These are phyloP conservation scores for Ceryle rudis DNA, from an alignment of 2,797 vertebrate genomes.

Conservation along the genomic window DNA sequence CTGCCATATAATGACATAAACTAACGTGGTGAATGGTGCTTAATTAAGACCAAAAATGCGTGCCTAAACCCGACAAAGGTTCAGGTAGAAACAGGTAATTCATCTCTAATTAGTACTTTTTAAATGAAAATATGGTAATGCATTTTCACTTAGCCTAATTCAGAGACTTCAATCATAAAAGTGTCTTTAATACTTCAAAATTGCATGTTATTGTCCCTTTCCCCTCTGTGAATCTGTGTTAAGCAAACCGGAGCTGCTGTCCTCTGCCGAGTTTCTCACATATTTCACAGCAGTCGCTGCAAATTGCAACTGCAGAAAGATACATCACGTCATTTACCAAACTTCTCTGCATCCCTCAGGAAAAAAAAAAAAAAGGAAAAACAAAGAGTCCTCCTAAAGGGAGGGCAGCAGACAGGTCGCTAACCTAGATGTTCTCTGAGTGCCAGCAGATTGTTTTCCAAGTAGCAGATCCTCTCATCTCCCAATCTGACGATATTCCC, in stretches of 20 bases:
- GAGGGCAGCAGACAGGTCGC: background rate
- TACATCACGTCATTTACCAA: background rate
- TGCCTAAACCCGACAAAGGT: background rate
- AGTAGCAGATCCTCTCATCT: background rate
- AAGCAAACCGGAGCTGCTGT: background rate
- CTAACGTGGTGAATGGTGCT: background rate
- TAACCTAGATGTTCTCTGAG: background rate
- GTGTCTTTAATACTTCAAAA: background rate
- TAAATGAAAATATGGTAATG: conserved; percentile 20
- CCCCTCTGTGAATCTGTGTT: background rate
- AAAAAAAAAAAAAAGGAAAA: background rate
- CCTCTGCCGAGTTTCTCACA: background rate
- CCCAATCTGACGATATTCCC: background rate
- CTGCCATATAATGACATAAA: background rate
- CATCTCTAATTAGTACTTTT: conserved; percentile 21
- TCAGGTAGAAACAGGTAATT: background rate
- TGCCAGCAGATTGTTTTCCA: background rate
- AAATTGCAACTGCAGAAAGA: background rate
- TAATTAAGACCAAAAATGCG: conserved; percentile 38
- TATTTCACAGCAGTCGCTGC: background rate
- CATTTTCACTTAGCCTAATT: conserved; percentile 40
- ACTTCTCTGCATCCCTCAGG: background rate
- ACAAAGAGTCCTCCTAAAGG: background rate
- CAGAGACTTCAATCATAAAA: conserved; percentile 12
- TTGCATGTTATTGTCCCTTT: background rate